Evolutionary conservation across 2,113 vertebrate species (phyloP).

Genomic region (Crotalus helleri): DNA sequence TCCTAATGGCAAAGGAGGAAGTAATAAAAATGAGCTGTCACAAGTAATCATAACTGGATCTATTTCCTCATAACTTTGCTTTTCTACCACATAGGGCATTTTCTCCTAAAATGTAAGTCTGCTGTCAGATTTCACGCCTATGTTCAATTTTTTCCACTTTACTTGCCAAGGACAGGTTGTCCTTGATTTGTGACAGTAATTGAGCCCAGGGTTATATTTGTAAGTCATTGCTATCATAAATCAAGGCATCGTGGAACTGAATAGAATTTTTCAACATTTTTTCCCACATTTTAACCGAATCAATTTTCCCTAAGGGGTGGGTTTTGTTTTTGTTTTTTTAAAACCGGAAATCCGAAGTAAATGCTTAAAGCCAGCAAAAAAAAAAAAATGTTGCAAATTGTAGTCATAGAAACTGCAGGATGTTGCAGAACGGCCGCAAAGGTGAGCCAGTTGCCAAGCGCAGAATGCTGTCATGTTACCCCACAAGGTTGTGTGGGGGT

Average conservation of each 20-base stretch:
- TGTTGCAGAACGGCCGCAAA: not conserved
- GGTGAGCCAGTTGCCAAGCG: too few relatives aligned
- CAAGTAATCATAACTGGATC: not conserved
- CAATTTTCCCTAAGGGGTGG: not conserved
- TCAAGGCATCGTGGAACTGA: not conserved
- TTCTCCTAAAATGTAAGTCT: not conserved
- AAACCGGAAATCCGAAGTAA: not conserved
- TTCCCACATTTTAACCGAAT: not conserved
- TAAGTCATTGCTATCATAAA: not conserved
- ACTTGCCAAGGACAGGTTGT: not conserved
- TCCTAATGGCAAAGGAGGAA: not conserved
- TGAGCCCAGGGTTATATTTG: not conserved
- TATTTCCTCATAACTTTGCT: not conserved
- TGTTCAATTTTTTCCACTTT: not conserved
- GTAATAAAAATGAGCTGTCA: not conserved
- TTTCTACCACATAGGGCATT: not conserved
- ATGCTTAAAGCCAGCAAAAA: not conserved
- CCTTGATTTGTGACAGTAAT: not conserved
- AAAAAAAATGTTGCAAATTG: not conserved
- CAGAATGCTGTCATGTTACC: not conserved
- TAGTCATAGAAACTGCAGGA: not conserved
- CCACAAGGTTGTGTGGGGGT: not conserved
- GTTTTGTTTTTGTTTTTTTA: too few relatives aligned
- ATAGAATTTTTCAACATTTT: not conserved
- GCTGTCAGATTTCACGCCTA: not conserved